phyloP scores from a whole-genome alignment of 2,797 vertebrate species.

The Sarcophilus harrisii region DNA sequence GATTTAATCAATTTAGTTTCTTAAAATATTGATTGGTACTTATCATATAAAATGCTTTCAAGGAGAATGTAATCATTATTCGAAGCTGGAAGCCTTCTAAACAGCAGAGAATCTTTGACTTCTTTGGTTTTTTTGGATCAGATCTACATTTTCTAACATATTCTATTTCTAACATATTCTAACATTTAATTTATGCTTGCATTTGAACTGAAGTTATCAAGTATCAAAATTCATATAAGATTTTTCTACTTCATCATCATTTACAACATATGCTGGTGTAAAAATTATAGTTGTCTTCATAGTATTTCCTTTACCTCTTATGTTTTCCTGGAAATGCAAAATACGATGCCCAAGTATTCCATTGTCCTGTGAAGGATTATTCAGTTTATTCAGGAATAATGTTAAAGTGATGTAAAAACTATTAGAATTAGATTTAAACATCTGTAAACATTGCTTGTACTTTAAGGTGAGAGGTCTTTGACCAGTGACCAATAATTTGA shows the following conservation, averaged over 20 bases:
- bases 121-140: neutral
- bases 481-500: neutral
- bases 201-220: neutral
- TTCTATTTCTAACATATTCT: neutral
- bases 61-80: neutral
- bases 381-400: neutral
- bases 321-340: neutral
- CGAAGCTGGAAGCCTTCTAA: neutral
- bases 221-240: neutral
- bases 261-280: neutral
- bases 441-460: neutral
- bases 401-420: neutral
- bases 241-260: neutral
- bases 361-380: neutral
- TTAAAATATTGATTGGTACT: neutral
- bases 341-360: neutral
- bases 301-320: neutral
- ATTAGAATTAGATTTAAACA: neutral
- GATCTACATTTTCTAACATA: neutral
- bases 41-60: neutral
- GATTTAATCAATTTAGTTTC: neutral
- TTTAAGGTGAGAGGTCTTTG: neutral
- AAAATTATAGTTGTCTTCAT: neutral
- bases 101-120: neutral
- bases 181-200: neutral